These are phyloP conservation scores for Hypolimnas misippus DNA, from an alignment of 2,888 invertebrate genomes.

Conservation along the genomic window DNA sequence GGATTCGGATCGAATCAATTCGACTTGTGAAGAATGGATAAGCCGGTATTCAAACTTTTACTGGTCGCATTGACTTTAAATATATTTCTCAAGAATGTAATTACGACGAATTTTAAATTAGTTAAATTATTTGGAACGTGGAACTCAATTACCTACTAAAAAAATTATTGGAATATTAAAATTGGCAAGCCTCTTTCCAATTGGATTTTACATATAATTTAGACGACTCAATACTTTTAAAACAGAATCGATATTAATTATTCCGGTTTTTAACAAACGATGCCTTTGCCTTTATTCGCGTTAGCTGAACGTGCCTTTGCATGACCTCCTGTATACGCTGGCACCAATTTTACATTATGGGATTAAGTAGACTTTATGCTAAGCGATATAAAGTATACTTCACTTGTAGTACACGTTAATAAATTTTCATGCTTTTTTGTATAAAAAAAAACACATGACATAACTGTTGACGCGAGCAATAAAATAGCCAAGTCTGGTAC, in stretches of 20 bases:
- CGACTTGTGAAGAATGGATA: constrained; percentile 70
- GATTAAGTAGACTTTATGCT: constrained; percentile 28
- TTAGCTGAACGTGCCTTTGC: constrained; percentile 33
- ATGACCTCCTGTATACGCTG: constrained; percentile 27
- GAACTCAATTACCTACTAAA: no score
- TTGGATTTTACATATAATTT: not conserved
- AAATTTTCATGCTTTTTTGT: constrained; percentile 17
- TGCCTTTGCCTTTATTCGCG: constrained; percentile 23
- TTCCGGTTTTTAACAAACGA: constrained; percentile 21
- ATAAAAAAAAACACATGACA: constrained; percentile 18
- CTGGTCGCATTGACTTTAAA: constrained; percentile 22
- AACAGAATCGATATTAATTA: constrained; percentile 19
- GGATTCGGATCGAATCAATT: constrained; percentile 76
- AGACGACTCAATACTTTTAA: not conserved
- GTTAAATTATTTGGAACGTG: no score
- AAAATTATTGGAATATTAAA: no score
- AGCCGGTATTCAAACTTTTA: constrained; percentile 62
- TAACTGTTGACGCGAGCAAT: constrained; percentile 23
- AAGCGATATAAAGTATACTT: constrained; percentile 28
- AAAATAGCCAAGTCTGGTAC: constrained; percentile 8
- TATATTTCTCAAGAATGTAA: constrained; percentile 20
- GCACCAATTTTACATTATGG: constrained; percentile 25
- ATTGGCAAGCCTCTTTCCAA: no score
- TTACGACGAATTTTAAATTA: not conserved
- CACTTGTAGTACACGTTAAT: constrained; percentile 13